Conservation (phyloP, 2,888 invertebrate species). For the Escarpia spicata region DNA sequence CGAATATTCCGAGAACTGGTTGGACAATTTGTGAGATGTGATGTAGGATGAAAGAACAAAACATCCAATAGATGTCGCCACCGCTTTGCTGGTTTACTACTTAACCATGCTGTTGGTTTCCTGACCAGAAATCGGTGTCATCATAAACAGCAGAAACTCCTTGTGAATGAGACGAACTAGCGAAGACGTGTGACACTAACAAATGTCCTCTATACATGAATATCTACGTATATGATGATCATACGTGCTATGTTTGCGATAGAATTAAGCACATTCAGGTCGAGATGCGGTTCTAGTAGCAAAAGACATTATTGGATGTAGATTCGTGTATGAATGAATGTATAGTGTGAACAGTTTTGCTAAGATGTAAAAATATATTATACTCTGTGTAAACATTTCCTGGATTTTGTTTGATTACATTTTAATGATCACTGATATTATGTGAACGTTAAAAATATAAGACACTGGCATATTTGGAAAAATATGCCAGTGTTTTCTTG, state of each 20-base stretch:
- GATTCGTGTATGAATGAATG: background rate
- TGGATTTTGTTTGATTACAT: background rate
- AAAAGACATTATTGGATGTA: background rate
- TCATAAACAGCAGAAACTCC: background rate
- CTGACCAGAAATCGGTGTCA: background rate
- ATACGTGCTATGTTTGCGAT: background rate
- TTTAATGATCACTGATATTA: background rate
- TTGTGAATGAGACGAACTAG: background rate
- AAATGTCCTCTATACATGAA: background rate
- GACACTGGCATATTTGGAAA: background rate
- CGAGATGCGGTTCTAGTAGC: background rate
- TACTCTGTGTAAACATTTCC: slow-evolving; percentile 8
- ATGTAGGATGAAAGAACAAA: background rate
- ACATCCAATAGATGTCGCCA: background rate
- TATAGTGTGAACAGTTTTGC: background rate
- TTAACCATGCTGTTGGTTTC: background rate
- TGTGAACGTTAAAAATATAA: background rate
- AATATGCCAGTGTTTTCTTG: background rate
- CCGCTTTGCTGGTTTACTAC: background rate
- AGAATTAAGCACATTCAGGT: background rate
- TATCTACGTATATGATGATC: background rate
- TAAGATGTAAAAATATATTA: background rate
- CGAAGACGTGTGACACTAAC: background rate
- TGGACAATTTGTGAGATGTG: background rate
- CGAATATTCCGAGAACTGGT: background rate